A percentile compares a stretch with the other conserved stretches of the same genome.
Conservation (phyloP, 2,888 invertebrate species). For the Colletes collaris region DNA sequence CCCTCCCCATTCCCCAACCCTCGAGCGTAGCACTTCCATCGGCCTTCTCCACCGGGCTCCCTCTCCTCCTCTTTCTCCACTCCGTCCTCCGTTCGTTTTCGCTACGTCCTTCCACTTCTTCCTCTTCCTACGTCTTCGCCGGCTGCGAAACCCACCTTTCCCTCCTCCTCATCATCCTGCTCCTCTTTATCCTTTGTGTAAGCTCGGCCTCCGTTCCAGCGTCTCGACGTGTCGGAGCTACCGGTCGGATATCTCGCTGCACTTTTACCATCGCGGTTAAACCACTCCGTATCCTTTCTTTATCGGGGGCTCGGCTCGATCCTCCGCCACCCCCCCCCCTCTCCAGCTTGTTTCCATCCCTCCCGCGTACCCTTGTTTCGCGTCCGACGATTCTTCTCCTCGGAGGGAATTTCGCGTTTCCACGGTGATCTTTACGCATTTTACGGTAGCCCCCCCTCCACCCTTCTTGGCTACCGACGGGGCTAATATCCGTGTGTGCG, state of each 20-base stretch:
- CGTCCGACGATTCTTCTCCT: constrained; percentile 19
- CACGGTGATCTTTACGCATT: constrained; percentile 32
- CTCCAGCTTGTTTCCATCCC: constrained; percentile 16
- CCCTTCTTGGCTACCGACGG: neutral
- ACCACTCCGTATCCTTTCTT: constrained; percentile 63
- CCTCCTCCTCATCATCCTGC: constrained; percentile 42
- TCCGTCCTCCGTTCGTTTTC: constrained; percentile 36
- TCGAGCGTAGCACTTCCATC: constrained; percentile 27
- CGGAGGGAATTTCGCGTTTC: constrained; percentile 29
- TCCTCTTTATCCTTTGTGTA: constrained; percentile 62
- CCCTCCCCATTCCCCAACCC: constrained; percentile 12
- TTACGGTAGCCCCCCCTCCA: constrained; percentile 25
- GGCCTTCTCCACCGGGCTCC: constrained; percentile 28
- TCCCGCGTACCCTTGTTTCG: neutral
- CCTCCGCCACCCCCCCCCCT: neutral
- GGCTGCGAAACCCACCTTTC: neutral
- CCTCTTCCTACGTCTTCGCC: constrained; percentile 34
- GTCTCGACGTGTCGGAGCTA: constrained; percentile 66
- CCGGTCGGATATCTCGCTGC: constrained; percentile 67
- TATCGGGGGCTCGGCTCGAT: constrained; percentile 56
- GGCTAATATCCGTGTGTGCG: constrained; percentile 19
- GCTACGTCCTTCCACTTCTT: constrained; percentile 26
- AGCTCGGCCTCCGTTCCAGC: constrained; percentile 60
- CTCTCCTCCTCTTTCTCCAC: constrained; percentile 28
- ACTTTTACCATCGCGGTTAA: constrained; percentile 68